Evolutionary conservation across 2,113 vertebrate genomes (phyloP), one percentile per base, ranked within the genome.

Genomic region (Sialia sialis): DNA sequence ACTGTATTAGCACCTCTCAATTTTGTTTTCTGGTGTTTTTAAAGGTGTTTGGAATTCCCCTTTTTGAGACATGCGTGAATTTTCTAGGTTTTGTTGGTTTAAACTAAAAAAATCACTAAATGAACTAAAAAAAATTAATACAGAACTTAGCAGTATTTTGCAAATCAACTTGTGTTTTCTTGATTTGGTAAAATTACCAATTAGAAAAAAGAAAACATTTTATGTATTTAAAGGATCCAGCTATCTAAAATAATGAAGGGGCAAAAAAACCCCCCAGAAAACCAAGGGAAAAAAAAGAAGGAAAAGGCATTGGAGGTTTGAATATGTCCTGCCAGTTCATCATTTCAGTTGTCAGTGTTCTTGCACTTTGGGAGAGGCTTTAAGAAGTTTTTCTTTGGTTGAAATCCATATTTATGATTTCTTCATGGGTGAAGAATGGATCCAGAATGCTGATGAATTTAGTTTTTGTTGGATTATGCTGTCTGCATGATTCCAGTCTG

Each of bases 351-450:
- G 75, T 63, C 68, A 26, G 30, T 55, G 48, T 74, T 74, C 29
- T 51, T 80, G 73, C 4, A 5, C 87, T 93, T 62, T 41, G 72
- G 55, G 55, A 80, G 63, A 69, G 12, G 72, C 19, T 52, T 73
- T n/a, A 52, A 69, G 54, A 86, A 72, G 19, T 52, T 88, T 76
- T 88, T 34, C 16, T 91, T 80, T 41, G 64, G 55, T 66, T 66
- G 41, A 84, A 92, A 89, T 86, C 46, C 49, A 18, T 66, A 59
- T 76, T 89, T 93, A 64, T 82, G 41, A 60, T 72, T 91, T 76
- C 48, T 83, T 76, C 26, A 25, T 68, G 46, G 29, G 12, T 41
- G 58, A 82, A 68, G 74, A 89, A 84, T 73, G 70, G 73, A n/a
- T 81, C 11, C 56, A 63, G 84, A 70, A 67, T 91, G 84, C 89